phyloP scores from a whole-genome alignment of 2,888 invertebrate genomes.

The Cosmopolites sordidus region DNA sequence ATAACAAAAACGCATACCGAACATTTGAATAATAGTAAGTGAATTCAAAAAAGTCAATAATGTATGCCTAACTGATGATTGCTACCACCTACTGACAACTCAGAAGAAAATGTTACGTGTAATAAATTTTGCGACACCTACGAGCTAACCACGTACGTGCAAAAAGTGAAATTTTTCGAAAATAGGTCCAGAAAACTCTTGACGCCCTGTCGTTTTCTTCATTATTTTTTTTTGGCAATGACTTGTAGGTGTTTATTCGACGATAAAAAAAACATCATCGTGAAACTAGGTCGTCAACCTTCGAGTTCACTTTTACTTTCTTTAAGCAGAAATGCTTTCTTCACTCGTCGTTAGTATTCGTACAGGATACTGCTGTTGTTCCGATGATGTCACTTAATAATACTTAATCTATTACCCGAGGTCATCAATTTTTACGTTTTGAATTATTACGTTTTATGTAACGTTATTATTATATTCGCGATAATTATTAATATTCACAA shows the following conservation, averaged over 20 bases:
- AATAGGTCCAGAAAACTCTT: not conserved
- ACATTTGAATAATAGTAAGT: no score
- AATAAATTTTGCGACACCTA: not conserved
- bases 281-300: not conserved
- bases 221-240: not conserved
- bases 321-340: not conserved
- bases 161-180: not conserved
- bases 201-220: not conserved
- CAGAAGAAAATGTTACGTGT: not conserved
- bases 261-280: not conserved
- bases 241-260: not conserved
- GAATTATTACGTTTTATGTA: no score
- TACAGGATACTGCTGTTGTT: no score
- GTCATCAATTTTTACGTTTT: no score
- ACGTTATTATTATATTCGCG: no score
- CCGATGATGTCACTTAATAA: no score
- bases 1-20: no score
- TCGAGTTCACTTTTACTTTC: not conserved
- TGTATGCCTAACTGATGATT: no score
- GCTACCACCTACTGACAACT: not conserved
- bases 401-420: no score
- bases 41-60: no score
- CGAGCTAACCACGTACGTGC: not conserved
- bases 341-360: no score
- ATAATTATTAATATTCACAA: no score